Conservation (phyloP, 2,113 vertebrate genomes). For the Ellobius talpinus region DNA sequence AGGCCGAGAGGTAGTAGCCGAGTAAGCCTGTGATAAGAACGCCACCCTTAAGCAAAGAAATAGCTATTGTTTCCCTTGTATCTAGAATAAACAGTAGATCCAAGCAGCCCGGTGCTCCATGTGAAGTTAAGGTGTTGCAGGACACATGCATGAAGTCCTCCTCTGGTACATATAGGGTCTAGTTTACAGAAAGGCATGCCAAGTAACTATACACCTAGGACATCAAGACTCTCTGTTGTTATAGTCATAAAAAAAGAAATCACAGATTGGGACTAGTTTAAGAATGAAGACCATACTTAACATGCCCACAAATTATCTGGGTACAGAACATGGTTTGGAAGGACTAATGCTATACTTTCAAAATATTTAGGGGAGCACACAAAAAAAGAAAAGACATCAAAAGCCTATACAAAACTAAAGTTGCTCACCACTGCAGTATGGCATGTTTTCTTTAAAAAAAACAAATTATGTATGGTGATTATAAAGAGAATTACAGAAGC, state of each 20-base stretch:
- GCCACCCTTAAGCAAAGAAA: background rate
- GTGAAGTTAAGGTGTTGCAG: background rate
- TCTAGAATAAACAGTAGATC: background rate
- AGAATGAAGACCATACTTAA: background rate
- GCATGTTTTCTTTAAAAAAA: background rate
- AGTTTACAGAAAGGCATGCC: background rate
- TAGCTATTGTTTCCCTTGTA: background rate
- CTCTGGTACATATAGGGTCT: background rate
- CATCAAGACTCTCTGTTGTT: background rate
- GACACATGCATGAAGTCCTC: background rate
- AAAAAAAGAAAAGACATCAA: background rate
- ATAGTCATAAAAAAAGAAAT: background rate
- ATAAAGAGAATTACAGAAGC: background rate
- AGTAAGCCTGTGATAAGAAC: background rate
- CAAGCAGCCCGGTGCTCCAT: background rate
- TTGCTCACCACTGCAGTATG: background rate
- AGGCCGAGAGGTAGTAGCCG: background rate
- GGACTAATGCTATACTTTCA: background rate
- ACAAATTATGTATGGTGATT: background rate
- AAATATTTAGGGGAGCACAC: conserved; percentile 18
- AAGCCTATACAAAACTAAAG: background rate
- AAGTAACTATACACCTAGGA: background rate
- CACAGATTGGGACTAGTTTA: background rate
- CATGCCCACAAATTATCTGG: background rate
- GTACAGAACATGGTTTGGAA: background rate